These are phyloP conservation scores for Ooceraea biroi DNA, from an alignment of 1,140 invertebrate genomes.

Conservation along the genomic window DNA sequence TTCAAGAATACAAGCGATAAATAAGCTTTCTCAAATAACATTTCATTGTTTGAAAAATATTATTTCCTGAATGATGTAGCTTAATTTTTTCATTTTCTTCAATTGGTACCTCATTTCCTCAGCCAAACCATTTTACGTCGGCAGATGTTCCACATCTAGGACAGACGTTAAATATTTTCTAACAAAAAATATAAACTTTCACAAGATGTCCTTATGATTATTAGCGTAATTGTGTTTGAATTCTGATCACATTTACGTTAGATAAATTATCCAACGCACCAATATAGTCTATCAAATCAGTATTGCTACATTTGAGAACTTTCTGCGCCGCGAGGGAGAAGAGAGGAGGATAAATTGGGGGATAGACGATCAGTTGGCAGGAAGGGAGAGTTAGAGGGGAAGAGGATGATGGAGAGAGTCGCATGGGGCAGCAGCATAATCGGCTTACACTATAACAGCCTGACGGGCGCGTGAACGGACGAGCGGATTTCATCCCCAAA, in stretches of 20 bases:
- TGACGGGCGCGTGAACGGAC: slow-evolving; percentile 74
- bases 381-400: background rate
- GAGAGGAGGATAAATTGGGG: background rate
- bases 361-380: background rate
- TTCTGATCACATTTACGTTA: slow-evolving; percentile 17
- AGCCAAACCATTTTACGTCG: background rate
- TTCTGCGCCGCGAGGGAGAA: background rate
- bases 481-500: slow-evolving; percentile 72
- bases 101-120: background rate
- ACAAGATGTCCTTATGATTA: background rate
- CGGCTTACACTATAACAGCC: slow-evolving; percentile 74
- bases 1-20: background rate
- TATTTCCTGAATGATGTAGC: background rate
- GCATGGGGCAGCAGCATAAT: slow-evolving; percentile 65
- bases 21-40: background rate
- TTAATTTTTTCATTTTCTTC: background rate
- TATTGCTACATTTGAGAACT: slow-evolving; percentile 9
- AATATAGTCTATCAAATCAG: background rate
- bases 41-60: background rate
- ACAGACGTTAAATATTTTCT: background rate
- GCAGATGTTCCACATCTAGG: background rate
- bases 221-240: slow-evolving; percentile 11
- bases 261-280: background rate
- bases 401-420: slow-evolving; percentile 41
- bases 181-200: background rate